Percentiles rank a stretch among this genome's conserved stretches.
Evolutionary conservation across 2,888 invertebrate species (phyloP).

Genomic region (Andricus curvator): DNA sequence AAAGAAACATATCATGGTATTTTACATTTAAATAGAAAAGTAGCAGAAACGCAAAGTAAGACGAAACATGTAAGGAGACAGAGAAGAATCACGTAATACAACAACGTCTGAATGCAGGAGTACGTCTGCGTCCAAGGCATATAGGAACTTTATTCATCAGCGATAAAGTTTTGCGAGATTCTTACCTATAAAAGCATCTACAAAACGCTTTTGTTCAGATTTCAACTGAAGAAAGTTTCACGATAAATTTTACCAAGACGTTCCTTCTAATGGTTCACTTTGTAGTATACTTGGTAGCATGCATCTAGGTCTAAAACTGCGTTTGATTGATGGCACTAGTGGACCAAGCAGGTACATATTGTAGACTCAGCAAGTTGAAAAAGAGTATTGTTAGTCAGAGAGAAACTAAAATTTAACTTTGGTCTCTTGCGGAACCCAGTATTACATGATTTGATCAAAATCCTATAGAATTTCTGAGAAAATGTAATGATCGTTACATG

Average conservation of each 20-base stretch:
- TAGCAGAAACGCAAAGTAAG: background rate
- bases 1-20: constrained; percentile 13
- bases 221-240: constrained; percentile 26
- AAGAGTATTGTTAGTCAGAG: too few species aligned
- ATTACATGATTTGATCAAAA: too few species aligned
- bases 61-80: constrained; percentile 11
- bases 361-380: background rate
- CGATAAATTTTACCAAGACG: constrained; percentile 26
- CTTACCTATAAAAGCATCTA: background rate
- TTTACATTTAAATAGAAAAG: constrained; percentile 28
- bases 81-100: constrained; percentile 37
- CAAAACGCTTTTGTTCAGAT: constrained; percentile 34
- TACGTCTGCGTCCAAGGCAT: constrained; percentile 20
- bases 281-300: constrained; percentile 12
- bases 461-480: too few species aligned
- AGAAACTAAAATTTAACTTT: too few species aligned
- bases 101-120: constrained; percentile 25
- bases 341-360: constrained; percentile 8
- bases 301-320: background rate
- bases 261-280: constrained; percentile 24
- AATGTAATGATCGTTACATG: too few species aligned
- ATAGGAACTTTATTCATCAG: constrained; percentile 33
- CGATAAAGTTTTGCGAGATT: constrained; percentile 34
- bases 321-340: constrained; percentile 11
- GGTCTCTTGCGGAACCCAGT: too few species aligned